phyloP scores from a whole-genome alignment of 2,113 vertebrate genomes.

The Chauna torquata region DNA sequence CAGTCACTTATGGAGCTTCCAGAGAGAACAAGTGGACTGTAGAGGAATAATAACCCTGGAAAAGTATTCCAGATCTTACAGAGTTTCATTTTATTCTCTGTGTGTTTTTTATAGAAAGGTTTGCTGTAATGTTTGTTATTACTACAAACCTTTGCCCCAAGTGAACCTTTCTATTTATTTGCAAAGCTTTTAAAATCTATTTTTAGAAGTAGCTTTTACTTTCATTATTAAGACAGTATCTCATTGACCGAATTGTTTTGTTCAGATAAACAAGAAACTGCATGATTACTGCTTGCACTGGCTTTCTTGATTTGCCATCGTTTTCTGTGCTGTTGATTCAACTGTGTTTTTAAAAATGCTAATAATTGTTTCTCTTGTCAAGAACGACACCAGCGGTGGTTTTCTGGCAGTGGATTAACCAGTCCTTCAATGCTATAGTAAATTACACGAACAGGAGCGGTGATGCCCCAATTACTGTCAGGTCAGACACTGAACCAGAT shows the following conservation, averaged over 20 bases:
- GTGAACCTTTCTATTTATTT: neutral
- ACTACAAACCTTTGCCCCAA: neutral
- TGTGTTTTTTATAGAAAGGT: neutral
- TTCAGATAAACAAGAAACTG: neutral
- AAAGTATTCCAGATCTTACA: neutral
- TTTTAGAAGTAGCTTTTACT: neutral
- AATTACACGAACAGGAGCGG: conserved; percentile 98
- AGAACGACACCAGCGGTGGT: conserved; percentile 95
- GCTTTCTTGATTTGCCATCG: neutral
- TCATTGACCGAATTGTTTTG: neutral
- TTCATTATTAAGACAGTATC: neutral
- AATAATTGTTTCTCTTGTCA: conserved; percentile 3
- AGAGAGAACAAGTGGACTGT: neutral
- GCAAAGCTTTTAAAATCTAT: neutral
- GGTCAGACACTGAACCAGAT: conserved; percentile 74
- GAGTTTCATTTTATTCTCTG: neutral
- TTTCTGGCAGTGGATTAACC: conserved; percentile 99
- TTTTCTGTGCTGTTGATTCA: neutral
- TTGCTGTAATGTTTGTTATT: neutral
- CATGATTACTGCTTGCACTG: neutral
- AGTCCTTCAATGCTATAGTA: conserved; percentile 97
- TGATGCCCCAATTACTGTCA: conserved; percentile 90
- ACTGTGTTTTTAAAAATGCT: neutral
- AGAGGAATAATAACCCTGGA: neutral
- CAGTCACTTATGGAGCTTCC: neutral